Percentiles rank a stretch among this genome's conserved stretches.
These are phyloP conservation scores for Papilio dardanus DNA, from an alignment of 1,140 invertebrate genomes.

Conservation along the genomic window DNA sequence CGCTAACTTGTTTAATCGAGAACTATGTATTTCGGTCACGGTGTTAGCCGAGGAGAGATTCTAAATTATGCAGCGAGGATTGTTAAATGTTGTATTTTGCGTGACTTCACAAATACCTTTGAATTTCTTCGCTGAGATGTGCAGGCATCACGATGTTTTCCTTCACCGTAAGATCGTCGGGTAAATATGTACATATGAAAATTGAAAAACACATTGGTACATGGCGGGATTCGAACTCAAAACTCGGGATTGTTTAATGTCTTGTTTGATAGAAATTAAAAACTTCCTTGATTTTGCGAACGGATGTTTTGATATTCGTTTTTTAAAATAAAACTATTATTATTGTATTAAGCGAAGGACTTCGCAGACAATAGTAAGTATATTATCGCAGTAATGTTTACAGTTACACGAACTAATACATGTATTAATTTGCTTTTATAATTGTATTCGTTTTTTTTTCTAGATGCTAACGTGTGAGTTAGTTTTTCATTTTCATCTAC, in stretches of 20 bases:
- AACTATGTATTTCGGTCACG: conserved; percentile 42
- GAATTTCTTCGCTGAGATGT: too few species aligned
- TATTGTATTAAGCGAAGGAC: neutral
- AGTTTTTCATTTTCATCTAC: too few species aligned
- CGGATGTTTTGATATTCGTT: neutral
- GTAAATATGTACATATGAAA: too few species aligned
- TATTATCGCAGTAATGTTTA: neutral
- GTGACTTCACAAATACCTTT: too few species aligned
- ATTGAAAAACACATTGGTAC: too few species aligned
- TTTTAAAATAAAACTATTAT: neutral
- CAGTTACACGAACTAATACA: neutral
- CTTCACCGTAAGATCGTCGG: too few species aligned
- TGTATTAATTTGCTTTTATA: neutral
- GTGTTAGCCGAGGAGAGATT: conserved; percentile 32
- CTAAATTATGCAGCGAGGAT: conserved; percentile 33
- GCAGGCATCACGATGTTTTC: too few species aligned
- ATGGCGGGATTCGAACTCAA: too few species aligned
- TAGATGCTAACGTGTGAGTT: too few species aligned
- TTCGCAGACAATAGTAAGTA: neutral
- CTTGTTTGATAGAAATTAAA: conserved; percentile 30
- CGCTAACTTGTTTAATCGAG: conserved; percentile 41
- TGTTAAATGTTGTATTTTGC: too few species aligned
- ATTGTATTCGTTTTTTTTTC: neutral
- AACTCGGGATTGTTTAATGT: too few species aligned
- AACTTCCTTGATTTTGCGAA: neutral